These are phyloP conservation scores for Psammodynastes pulverulentus DNA, from an alignment of 2,113 vertebrate genomes.

Conservation along the genomic window DNA sequence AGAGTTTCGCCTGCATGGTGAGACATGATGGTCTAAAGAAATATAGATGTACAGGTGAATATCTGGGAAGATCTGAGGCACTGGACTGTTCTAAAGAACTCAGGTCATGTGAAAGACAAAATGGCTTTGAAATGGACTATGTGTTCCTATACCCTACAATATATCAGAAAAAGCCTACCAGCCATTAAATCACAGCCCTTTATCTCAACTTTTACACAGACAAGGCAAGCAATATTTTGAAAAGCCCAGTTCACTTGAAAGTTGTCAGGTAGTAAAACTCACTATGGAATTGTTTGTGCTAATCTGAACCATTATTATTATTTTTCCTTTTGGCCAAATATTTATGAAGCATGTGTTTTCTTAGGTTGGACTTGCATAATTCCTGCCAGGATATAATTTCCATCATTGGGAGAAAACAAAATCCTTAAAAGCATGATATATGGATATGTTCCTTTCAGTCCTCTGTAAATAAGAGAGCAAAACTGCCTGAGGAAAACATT, in stretches of 20 bases:
- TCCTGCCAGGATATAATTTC: background rate
- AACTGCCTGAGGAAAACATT: background rate
- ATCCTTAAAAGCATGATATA: background rate
- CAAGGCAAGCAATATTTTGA: background rate
- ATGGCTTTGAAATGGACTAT: background rate
- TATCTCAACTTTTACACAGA: background rate
- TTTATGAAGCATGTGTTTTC: background rate
- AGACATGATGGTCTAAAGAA: background rate
- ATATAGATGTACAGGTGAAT: background rate
- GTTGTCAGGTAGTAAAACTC: background rate
- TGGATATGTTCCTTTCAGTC: background rate
- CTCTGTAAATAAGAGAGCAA: background rate
- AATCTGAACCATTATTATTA: background rate
- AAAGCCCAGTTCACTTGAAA: background rate
- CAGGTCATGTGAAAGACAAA: background rate
- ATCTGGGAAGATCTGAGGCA: background rate
- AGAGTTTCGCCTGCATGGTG: too few relatives aligned
- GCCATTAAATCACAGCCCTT: background rate
- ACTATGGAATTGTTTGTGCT: background rate
- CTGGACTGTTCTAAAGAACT: background rate
- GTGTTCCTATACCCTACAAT: too few relatives aligned
- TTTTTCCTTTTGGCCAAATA: background rate
- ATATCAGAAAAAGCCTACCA: background rate
- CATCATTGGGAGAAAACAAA: background rate
- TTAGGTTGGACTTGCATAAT: background rate